Evolutionary conservation across 2,888 invertebrate genomes (phyloP).

Genomic region (Scaptomyza caliginosa): DNA sequence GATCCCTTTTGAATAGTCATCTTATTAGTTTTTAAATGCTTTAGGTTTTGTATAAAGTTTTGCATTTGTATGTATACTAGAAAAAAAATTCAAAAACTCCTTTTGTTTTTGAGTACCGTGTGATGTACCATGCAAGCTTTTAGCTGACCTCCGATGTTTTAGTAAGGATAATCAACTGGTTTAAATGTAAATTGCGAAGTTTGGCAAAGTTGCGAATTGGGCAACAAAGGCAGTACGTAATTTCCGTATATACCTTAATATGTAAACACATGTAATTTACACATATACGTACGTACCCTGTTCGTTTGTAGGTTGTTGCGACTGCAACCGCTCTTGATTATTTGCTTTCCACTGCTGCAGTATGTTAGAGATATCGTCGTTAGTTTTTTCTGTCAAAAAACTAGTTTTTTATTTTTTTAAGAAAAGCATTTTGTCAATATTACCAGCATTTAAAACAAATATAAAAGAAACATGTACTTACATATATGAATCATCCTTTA

Average conservation of each 20-base stretch:
- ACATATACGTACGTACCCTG: conserved; percentile 69
- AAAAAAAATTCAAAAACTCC: too few species aligned
- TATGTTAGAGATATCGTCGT: conserved; percentile 84
- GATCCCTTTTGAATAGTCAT: too few species aligned
- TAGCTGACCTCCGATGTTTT: too few species aligned
- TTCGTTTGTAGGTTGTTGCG: conserved; percentile 62
- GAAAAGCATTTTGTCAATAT: conserved; percentile 23
- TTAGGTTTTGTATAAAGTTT: too few species aligned
- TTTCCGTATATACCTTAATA: conserved; percentile 11
- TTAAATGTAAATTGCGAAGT: too few species aligned
- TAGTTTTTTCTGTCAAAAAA: conserved; percentile 83
- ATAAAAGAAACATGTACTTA: conserved; percentile 59
- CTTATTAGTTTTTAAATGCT: too few species aligned
- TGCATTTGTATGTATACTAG: too few species aligned
- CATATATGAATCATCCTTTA: conserved; percentile 84
- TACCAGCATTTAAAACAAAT: conserved; percentile 34
- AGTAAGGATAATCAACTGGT: too few species aligned
- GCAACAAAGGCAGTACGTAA: conserved; percentile 11
- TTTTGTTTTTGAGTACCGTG: too few species aligned
- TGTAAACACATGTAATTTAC: neutral
- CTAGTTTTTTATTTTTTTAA: conserved; percentile 58
- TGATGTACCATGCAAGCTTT: too few species aligned
- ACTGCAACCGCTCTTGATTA: conserved; percentile 63
- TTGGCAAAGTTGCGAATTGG: too few species aligned
- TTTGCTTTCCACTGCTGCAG: conserved; percentile 84